Evolutionary conservation across 2,888 invertebrate genomes (phyloP), one percentile per base, ranked within the genome.

Genomic region (Zygaena filipendulae): DNA sequence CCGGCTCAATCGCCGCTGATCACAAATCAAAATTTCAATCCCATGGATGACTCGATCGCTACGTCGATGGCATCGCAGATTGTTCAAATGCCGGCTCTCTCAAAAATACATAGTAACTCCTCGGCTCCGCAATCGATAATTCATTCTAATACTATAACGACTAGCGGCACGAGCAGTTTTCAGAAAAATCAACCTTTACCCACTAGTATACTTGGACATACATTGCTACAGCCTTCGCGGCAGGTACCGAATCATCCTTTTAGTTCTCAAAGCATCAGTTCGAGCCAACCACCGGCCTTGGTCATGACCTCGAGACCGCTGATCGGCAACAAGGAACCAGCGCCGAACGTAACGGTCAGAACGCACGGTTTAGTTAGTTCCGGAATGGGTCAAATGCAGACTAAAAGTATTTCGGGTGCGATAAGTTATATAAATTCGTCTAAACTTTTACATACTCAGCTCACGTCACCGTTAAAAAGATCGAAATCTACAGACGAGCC

Each of bases 401-500:
- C 57, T 1, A 74, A 74, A 47, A 57, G 66, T 4, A 36, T 58
- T 7, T 49, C 67, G 9, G 72, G 64, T 2, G 47, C 72, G 4
- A 59, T 71, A 4, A 80, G 70, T 37, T 79, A 77, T 41, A 77
- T 75, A 45, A 75, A 72, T n/a, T 70, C 74, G 3, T 80, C 79
- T 1, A 80, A 75, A 51, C 52, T 85, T 27, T 49, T 85, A 26
- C 85, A 85, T 43, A 84, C 83, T 1, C 85, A 86, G 45, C 48
- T 86, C 25, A 85, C 84, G 1, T 79, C 81, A 2, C 77, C 82
- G 1, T 51, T 83, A 10, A 82, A 82, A 51, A 56, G 83, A 35
- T 82, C 82, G 0, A 83, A 82, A 41, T 82, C 83, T 4, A 81
- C 81, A 0, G 83, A 83, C 40, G 82, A 82, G 43, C 79, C 79